Conservation (phyloP, 2,888 invertebrate genomes). For the Lymantria monacha region DNA sequence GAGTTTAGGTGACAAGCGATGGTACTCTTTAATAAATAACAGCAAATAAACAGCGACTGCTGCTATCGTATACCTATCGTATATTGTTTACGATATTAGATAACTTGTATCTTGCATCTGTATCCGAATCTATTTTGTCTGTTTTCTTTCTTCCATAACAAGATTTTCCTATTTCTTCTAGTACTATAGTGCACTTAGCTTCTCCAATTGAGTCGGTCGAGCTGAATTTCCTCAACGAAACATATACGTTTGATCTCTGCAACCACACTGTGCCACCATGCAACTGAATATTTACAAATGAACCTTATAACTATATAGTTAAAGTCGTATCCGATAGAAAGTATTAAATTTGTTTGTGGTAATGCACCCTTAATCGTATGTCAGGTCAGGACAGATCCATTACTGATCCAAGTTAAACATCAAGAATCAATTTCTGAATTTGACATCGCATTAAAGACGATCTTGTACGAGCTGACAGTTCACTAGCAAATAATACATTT, state of each 20-base stretch:
- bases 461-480: no score
- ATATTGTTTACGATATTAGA: no score
- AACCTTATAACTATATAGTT: background rate
- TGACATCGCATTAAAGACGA: background rate
- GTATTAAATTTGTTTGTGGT: background rate
- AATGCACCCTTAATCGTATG: background rate
- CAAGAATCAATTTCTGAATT: background rate
- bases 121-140: no score
- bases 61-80: no score
- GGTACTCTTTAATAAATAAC: no score
- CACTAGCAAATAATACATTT: no score
- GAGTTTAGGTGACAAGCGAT: no score
- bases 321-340: background rate
- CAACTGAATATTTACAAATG: background rate
- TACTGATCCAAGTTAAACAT: background rate
- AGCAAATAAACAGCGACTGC: no score
- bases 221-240: background rate
- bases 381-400: background rate
- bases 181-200: background rate
- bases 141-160: no score
- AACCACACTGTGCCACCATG: background rate
- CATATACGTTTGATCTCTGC: background rate
- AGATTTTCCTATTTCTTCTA: background rate
- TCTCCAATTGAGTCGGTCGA: background rate
- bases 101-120: no score